phyloP scores from a whole-genome alignment of 2,113 vertebrate genomes.

The Lepidothrix coronata region DNA sequence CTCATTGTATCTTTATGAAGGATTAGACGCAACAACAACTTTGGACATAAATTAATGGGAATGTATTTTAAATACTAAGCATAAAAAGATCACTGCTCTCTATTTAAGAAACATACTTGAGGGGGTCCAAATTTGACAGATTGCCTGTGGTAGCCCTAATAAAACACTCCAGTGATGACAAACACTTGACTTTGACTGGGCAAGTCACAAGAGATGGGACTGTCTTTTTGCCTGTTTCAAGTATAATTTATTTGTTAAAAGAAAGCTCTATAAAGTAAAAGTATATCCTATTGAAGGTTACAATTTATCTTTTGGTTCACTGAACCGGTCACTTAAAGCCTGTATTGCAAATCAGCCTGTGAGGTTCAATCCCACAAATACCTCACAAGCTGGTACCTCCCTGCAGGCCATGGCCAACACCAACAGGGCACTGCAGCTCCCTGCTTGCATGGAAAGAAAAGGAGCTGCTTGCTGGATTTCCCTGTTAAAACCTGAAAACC shows the following conservation, averaged over 20 bases:
- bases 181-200: not conserved
- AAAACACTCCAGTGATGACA: not conserved
- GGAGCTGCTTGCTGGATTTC: not conserved
- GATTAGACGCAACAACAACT: not conserved
- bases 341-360: not conserved
- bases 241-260: not conserved
- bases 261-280: not conserved
- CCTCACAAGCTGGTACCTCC: not conserved
- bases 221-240: not conserved
- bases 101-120: not conserved
- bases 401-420: fast-evolving
- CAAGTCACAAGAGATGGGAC: not conserved
- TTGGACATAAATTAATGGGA: not conserved
- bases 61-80: not conserved
- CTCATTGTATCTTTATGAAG: not conserved
- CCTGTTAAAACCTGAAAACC: not conserved
- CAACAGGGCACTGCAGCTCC: not conserved
- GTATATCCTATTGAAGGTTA: not conserved
- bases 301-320: not conserved
- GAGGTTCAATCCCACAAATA: not conserved
- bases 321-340: not conserved
- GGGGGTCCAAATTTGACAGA: not conserved
- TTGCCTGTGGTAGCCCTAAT: not conserved
- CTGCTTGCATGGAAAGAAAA: not conserved
- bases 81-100: not conserved